These are phyloP conservation scores for Cynocephalus volans DNA, from an alignment of 2,113 vertebrate species.

Conservation along the genomic window DNA sequence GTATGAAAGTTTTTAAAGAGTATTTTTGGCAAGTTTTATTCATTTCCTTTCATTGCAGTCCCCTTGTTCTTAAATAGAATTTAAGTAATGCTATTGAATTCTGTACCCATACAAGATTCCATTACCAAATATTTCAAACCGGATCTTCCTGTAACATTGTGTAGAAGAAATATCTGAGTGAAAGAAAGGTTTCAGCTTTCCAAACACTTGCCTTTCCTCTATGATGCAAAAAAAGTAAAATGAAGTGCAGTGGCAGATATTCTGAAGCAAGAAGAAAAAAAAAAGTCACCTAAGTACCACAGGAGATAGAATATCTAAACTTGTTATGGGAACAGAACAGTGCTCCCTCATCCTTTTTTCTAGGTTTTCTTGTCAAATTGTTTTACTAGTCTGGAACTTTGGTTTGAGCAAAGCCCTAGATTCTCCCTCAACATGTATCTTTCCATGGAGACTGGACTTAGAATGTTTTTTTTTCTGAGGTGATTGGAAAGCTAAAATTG, in stretches of 20 bases:
- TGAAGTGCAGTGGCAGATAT: neutral
- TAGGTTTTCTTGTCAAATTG: neutral
- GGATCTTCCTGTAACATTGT: neutral
- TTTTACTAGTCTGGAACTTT: neutral
- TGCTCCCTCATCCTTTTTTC: rapidly evolving
- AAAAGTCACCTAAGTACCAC: rapidly evolving
- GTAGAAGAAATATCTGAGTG: neutral
- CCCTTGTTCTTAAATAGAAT: neutral
- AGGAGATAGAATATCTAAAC: rapidly evolving
- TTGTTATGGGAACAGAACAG: rapidly evolving
- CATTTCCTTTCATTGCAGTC: neutral
- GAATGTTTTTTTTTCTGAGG: neutral
- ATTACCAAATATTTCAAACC: neutral
- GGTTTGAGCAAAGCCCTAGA: neutral
- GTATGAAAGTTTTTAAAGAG: neutral
- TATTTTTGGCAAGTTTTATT: neutral
- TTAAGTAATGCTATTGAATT: neutral
- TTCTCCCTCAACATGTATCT: neutral
- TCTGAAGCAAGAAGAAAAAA: neutral
- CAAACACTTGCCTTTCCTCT: neutral
- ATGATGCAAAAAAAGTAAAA: neutral
- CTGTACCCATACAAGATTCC: neutral
- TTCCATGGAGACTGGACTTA: neutral
- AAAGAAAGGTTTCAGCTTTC: neutral
- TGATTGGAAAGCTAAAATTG: neutral